Percentiles rank a stretch among this genome's conserved stretches.
These are phyloP conservation scores for Basileuterus tristriatus DNA, from an alignment of 2,797 vertebrate species.

Conservation along the genomic window DNA sequence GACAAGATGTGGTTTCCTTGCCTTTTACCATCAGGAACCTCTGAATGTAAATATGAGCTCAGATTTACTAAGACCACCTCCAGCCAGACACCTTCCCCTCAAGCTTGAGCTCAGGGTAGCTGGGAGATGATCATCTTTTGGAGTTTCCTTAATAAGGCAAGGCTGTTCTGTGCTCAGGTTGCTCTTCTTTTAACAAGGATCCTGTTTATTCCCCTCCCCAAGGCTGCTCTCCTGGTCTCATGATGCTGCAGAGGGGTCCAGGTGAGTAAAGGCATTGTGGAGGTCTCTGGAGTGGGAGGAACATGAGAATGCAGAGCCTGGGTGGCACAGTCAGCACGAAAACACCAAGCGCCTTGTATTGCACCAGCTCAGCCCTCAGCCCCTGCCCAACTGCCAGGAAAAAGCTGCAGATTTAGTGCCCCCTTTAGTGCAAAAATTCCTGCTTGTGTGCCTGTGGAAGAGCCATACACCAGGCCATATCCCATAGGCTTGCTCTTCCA, in stretches of 20 bases:
- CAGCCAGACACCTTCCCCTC: background rate
- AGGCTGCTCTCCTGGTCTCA: fast-evolving
- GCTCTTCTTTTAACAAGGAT: background rate
- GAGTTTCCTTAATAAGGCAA: background rate
- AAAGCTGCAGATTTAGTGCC: background rate
- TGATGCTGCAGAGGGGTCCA: background rate
- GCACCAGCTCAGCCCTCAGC: fast-evolving
- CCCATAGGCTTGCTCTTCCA: background rate
- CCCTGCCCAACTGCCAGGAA: background rate
- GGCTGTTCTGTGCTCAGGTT: background rate
- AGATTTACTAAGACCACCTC: background rate
- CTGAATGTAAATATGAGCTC: background rate
- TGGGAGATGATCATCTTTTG: background rate
- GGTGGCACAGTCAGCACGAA: background rate
- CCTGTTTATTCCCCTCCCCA: background rate
- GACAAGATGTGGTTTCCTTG: background rate
- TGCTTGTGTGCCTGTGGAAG: background rate
- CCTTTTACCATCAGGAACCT: background rate
- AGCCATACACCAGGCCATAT: fast-evolving
- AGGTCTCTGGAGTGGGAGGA: background rate
- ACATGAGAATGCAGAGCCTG: background rate
- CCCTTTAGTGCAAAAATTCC: background rate
- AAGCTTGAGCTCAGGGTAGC: background rate
- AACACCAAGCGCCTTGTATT: background rate
- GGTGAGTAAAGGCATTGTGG: fast-evolving